phyloP scores from a whole-genome alignment of 1,140 invertebrate genomes.

The Condylostylus longicornis region DNA sequence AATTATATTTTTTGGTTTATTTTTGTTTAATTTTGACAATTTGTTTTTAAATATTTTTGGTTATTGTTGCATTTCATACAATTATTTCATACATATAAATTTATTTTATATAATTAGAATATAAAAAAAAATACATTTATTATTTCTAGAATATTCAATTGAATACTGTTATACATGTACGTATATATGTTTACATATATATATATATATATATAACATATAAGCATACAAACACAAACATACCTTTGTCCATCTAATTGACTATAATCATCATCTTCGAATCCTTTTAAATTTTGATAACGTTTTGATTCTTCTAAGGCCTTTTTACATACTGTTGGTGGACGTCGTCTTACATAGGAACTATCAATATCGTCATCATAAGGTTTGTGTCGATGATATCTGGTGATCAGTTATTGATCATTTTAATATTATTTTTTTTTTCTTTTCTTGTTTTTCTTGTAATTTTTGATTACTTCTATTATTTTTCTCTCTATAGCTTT shows the following conservation, averaged over 20 bases:
- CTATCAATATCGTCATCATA: constrained; percentile 54
- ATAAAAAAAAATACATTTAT: no score
- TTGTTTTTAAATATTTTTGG: no score
- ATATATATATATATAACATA: neutral
- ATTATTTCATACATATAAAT: no score
- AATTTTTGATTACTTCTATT: no score
- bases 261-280: constrained; percentile 53
- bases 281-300: constrained; percentile 58
- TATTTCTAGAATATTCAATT: no score
- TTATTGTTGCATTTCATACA: no score
- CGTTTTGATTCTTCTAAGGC: constrained; percentile 50
- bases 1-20: no score
- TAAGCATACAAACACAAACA: constrained; percentile 15
- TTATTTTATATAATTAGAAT: no score
- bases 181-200: neutral
- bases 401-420: constrained; percentile 18
- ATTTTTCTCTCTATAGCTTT: no score
- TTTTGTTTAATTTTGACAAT: no score
- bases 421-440: no score
- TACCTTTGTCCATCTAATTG: constrained; percentile 51
- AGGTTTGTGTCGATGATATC: constrained; percentile 39
- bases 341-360: constrained; percentile 60
- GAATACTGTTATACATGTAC: neutral
- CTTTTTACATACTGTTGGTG: constrained; percentile 46
- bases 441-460: no score